Base-by-base conservation (phyloP, 2,888 invertebrate genomes). In the Eupeodes latifasciatus region DNA sequence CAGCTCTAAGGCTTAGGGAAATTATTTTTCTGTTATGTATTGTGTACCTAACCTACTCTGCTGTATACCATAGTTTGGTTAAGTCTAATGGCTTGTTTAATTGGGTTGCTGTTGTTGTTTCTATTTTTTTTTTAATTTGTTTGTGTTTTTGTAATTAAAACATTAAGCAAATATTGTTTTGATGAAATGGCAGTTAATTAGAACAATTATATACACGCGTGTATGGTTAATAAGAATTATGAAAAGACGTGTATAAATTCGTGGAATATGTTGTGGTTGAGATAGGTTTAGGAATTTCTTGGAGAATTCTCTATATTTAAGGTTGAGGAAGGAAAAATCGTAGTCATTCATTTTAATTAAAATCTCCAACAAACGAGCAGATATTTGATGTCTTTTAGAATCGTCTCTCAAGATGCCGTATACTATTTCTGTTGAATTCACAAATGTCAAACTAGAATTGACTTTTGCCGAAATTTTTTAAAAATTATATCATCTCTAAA, bases 1-100 rank as follows among this genome's bases (percentile, higher is more conserved):
- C 84, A 76, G 87, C 87, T 81, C n/a, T 62, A n/a, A 72, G 72
- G 76, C 76, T 84, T 84, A 77, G 84, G 80, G 67, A 83, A 81
- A 80, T 64, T 78, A 11, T 16, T 69, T 34, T 69, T 27, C 27
- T 53, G 55, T 66, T 66, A n/a, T 81, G 80, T 72, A 84, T 0
- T 27, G 40, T 40, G 6, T 40, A 27, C 27, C 27, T 27, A 27
- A 27, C 27, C 27, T 27, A 1, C 1, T 1, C 27, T 27, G 27
- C 27, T 27, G 27, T 27, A 27, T 3, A 27, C 3, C 27, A 84
- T 84, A 84, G 87, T 87, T 87, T 74, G 87, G 87, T 87, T 87
- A 67, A 77, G 72, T 72, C 83, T 81, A 87, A 81, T 84, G 80
- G 72, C 47, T 66, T 81, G 53, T 53, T 77, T 84, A 87, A 87